phyloP scores from a whole-genome alignment of 2,113 vertebrate species.

The Chiloscyllium plagiosum region DNA sequence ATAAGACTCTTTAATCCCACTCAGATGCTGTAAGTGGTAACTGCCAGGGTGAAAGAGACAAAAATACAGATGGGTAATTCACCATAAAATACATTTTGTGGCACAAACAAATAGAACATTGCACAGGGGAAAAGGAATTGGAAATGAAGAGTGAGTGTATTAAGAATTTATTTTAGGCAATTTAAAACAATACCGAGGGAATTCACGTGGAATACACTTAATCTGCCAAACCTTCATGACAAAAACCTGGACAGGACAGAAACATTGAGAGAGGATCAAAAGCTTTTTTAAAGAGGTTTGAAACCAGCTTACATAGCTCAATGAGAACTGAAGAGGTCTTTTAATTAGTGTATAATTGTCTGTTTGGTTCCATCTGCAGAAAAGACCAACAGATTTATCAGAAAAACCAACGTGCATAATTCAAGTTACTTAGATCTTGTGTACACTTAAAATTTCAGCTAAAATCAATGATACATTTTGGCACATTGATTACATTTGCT shows the following conservation, averaged over 20 bases:
- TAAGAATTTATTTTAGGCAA: not conserved
- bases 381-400: not conserved
- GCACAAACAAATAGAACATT: not conserved
- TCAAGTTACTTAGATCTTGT: not conserved
- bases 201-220: not conserved
- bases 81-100: not conserved
- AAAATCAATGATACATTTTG: not conserved
- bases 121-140: not conserved
- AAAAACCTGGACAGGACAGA: not conserved
- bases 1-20: not conserved
- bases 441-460: not conserved
- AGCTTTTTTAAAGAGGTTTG: not conserved
- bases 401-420: constrained; percentile 10
- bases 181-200: not conserved
- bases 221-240: not conserved
- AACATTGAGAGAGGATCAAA: not conserved
- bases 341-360: not conserved
- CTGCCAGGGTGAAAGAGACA: no score
- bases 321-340: not conserved
- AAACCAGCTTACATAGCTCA: not conserved
- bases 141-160: not conserved
- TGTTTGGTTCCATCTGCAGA: not conserved
- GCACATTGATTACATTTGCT: not conserved
- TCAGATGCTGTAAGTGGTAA: not conserved
- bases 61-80: not conserved